Base-by-base conservation (phyloP, 2,888 invertebrate species). In the Tetheella fluctuosa region DNA sequence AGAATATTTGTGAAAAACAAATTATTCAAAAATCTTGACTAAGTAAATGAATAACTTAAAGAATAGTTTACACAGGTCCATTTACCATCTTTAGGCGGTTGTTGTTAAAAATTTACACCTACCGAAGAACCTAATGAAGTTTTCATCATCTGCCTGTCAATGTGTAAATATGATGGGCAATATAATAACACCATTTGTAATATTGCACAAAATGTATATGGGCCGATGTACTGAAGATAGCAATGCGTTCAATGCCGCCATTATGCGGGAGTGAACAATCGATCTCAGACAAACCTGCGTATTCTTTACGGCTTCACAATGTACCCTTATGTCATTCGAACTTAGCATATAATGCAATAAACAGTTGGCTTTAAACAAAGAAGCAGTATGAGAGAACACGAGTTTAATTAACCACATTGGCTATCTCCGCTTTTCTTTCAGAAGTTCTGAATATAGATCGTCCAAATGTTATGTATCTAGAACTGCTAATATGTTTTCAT, bases 141-240 rank as follows among this genome's bases (percentile, higher is more conserved):
- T 39, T n/a, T 39, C 25, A 25, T 54, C 28, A 7, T 34, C 3
- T 13, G 13, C 2, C 13, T 13, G 10, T 7, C 8, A 30, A 10
- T 7, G 25, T 6, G 25, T 25, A 25, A 25, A 25, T 25, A 25
- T 25, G 30, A 10, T 10, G 8, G 13, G 39, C 48, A 54, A 58
- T 54, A 58, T 60, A 56, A 54, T 57, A 61, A 6, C 7, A 53
- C 48, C 53, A 56, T 54, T 62, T 65, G 39, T 56, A 67, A 64
- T 65, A 67, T 77, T 77, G 77, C 76, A 77, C 73, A 74, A 76
- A 68, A 65, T 57, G 61, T 74, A 80, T 76, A 69, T 74, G 64
- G 75, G 73, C 68, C 76, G 73, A 79, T 74, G 77, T 74, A 77
- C 76, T 67, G 67, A 54, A 69, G 80, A 82, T 73, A 79, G 74